Base-by-base conservation (phyloP, 2,113 vertebrate genomes). In the Carlito syrichta region DNA sequence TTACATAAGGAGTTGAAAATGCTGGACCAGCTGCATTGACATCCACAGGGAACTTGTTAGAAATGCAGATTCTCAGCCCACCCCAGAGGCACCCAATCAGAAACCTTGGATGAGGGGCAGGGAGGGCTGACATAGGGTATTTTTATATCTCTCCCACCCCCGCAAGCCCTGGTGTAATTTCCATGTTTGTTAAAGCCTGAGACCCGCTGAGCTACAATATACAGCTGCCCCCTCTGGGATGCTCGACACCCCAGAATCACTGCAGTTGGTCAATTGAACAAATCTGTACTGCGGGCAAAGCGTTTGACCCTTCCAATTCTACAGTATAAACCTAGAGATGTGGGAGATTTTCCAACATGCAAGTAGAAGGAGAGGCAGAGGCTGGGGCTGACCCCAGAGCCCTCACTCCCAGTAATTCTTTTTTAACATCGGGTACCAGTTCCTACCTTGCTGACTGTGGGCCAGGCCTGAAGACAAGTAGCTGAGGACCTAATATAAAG, bases 401-500 rank as follows among this genome's bases (percentile, higher is more conserved):
- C 20, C 45, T 66, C 27, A 2, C 23, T 43, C 71, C 58, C 62
- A 43, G 86, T 30, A 32, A 78, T 68, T 60, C 35, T 73, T 89
- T 93, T 43, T 85, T 23, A 74, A 60, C 19, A 56, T n/a, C 38
- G 73, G 35, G 38, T n/a, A 69, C 43, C 56, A 1, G 14, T 43
- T 23, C 22, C 16, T 78, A 58, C 63, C 50, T 8, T 69, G 43
- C 6, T 0, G 4, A n/a, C 78, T 96, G 83, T 78, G 25, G n/a
- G 63, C 82, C 91, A 86, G 11, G 81, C 97, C 97, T 63, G 56
- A 79, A 93, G 92, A 69, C 54, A 76, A 84, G 76, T 50, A 88
- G 86, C 77, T n/a, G 54, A 79, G n/a, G 69, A n/a, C 23, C 43
- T 63, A 52, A 90, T 76, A 76, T 76, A 93, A 91, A 81, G 32